phyloP scores from a whole-genome alignment of 2,797 vertebrate genomes.

The Trichosurus vulpecula region DNA sequence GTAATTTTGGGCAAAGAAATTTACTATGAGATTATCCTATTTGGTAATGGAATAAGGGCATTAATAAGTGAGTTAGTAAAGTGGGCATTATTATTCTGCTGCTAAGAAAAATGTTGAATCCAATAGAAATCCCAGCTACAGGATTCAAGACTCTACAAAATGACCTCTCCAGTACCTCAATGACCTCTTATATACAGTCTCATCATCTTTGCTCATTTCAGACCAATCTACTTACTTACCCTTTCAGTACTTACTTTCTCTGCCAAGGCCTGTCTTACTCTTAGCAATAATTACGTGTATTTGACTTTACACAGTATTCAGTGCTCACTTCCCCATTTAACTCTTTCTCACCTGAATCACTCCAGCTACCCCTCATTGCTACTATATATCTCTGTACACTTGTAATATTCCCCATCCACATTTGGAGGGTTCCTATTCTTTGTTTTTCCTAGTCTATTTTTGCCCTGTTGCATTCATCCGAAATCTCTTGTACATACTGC shows the following conservation, averaged over 20 bases:
- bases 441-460: not conserved
- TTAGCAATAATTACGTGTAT: not conserved
- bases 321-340: not conserved
- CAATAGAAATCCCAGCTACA: not conserved
- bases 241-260: not conserved
- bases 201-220: not conserved
- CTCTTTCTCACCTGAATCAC: not conserved
- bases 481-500: not conserved
- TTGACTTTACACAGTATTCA: conserved; percentile 9
- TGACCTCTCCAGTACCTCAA: not conserved
- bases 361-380: not conserved
- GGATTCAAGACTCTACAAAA: not conserved
- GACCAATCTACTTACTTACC: not conserved
- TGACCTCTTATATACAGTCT: not conserved
- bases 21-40: not conserved
- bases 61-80: not conserved
- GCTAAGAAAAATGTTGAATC: not conserved
- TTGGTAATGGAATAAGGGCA: not conserved
- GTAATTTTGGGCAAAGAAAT: conserved; percentile 5
- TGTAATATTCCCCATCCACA: not conserved
- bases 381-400: not conserved
- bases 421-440: not conserved
- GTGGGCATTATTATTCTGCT: not conserved
- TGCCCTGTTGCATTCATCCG: not conserved
- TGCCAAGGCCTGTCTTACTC: not conserved